Conservation (phyloP, 2,797 vertebrate genomes). For the Hirundo rustica region DNA sequence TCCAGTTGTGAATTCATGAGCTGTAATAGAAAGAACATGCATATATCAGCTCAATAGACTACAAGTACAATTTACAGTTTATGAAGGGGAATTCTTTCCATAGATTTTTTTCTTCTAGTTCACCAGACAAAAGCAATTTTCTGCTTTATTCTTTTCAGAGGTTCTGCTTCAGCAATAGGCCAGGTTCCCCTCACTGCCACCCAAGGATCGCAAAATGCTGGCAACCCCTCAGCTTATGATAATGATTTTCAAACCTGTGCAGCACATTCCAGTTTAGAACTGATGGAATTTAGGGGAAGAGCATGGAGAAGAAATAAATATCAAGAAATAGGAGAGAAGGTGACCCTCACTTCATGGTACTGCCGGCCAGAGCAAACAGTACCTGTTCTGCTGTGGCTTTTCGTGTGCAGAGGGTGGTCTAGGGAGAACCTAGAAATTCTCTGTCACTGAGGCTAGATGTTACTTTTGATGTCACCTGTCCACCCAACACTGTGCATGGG, state of each 20-base stretch:
- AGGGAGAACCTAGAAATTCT: background rate
- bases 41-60: background rate
- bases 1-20: background rate
- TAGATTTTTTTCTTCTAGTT: background rate
- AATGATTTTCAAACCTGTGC: background rate
- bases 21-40: slow-evolving; percentile 16
- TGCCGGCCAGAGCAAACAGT: background rate
- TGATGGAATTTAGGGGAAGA: background rate
- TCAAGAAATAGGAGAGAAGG: background rate
- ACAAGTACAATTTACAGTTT: background rate
- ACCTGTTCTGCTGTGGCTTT: background rate
- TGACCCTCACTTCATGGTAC: background rate
- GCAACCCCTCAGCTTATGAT: background rate
- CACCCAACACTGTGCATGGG: too few species aligned
- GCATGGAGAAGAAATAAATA: background rate
- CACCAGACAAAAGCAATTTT: slow-evolving; percentile 15
- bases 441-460: background rate
- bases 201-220: background rate
- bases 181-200: background rate
- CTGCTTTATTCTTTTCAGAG: background rate
- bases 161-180: slow-evolving; percentile 22
- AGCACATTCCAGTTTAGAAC: background rate
- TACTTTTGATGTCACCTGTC: background rate
- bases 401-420: background rate
- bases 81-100: slow-evolving; percentile 17